Evolutionary conservation across 2,888 invertebrate species (phyloP), one percentile per base, ranked within the genome.

Genomic region (Lasioglossum villosulum): DNA sequence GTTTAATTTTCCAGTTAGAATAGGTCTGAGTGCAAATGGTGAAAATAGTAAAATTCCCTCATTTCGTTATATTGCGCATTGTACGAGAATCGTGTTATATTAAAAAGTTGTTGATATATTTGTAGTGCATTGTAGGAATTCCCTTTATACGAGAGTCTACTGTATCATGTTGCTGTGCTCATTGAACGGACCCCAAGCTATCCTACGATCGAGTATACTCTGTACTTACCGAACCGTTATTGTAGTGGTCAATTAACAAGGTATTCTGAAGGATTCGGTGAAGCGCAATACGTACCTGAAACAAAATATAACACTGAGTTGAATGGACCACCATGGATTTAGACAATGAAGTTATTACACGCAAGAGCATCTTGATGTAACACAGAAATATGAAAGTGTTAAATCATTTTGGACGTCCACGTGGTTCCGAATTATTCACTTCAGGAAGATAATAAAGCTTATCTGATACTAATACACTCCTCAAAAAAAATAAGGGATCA

Each of bases 211-310:
- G n/a, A 52, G 12, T 66, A 71, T 70, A 78, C 78, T 80, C 68
- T 86, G 88, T 88, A 90, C 90, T 90, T 72, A 90, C 90, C 84
- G 78, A 81, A 82, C 63, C 80, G 83, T 81, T 75, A 63, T 70
- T 74, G 34, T 42, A 48, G 75, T 59, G 73, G 78, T 76, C 82
- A 77, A 84, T 90, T 90, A 90, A 79, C 82, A 34, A 75, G 74
- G 70, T 59, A 71, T 45, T 73, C 52, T 45, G 45, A 75, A 70
- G 73, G 39, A 45, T 87, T 84, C 80, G 70, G 27, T 59, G 81
- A 48, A 75, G 45, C 30, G 37, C 52, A 12, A 74, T 86, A 90
- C 89, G 86, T 87, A 90, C 90, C 90, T 90, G 89, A 30, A 84
- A 87, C 72, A 75, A 87, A 80, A 72, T 74, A 23, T 75, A 81